These are phyloP conservation scores for Thunnus thynnus DNA, from an alignment of 2,113 vertebrate species.

Conservation along the genomic window DNA sequence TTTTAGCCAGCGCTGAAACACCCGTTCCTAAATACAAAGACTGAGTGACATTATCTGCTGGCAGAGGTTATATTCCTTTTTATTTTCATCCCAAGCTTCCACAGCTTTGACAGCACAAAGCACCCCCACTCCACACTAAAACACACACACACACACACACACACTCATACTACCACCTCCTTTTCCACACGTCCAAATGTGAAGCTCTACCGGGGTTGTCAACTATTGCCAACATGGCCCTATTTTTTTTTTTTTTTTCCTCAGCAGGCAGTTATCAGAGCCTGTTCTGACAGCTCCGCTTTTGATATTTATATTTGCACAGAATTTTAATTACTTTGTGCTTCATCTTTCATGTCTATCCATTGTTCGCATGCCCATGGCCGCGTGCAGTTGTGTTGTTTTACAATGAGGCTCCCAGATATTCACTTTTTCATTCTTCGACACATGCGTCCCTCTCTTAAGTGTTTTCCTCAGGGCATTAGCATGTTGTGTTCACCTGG, in stretches of 20 bases:
- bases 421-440: conserved; percentile 53
- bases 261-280: conserved; percentile 61
- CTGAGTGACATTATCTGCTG: conserved; percentile 79
- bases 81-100: conserved; percentile 55
- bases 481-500: conserved; percentile 48
- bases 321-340: conserved; percentile 79
- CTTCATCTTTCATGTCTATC: conserved; percentile 71
- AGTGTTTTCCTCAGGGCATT: conserved; percentile 45
- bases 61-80: conserved; percentile 60
- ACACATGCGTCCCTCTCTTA: conserved; percentile 33
- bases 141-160: conserved; percentile 7
- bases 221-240: conserved; percentile 75
- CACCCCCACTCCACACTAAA: conserved; percentile 29
- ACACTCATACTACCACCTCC: conserved; percentile 42
- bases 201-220: conserved; percentile 73
- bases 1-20: conserved; percentile 59
- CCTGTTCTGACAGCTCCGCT: conserved; percentile 74
- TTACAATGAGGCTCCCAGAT: conserved; percentile 58
- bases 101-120: conserved; percentile 73
- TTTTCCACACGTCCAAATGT: conserved; percentile 59
- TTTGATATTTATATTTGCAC: conserved; percentile 81
- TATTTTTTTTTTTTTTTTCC: conserved; percentile 40
- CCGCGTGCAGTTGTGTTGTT: conserved; percentile 58
- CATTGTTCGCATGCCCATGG: conserved; percentile 61
- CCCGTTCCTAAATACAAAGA: conserved; percentile 62